Conservation (phyloP, 2,113 vertebrate species). For the Caretta caretta region DNA sequence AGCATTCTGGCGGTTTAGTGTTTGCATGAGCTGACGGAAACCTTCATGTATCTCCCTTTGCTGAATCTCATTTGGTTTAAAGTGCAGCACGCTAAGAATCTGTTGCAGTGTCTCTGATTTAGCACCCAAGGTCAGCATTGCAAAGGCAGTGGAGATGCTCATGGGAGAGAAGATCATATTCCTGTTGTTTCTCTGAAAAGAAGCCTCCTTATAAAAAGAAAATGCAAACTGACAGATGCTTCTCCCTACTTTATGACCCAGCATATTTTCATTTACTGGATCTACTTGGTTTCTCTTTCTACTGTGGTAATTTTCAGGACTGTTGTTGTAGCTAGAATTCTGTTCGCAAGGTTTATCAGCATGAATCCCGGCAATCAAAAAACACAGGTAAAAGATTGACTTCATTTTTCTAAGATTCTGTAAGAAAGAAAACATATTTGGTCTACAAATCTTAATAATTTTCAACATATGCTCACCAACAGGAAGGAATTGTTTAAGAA, state of each 20-base stretch:
- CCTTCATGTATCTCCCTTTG: constrained; percentile 72
- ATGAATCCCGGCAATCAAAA: constrained; percentile 59
- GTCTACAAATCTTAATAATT: background rate
- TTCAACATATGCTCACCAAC: background rate
- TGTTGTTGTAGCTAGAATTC: background rate
- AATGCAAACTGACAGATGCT: constrained; percentile 78
- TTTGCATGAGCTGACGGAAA: constrained; percentile 76
- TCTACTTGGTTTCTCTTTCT: background rate
- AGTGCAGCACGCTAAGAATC: constrained; percentile 79
- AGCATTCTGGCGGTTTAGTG: constrained; percentile 56
- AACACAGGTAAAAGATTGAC: constrained; percentile 64
- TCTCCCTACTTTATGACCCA: background rate
- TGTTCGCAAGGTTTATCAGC: background rate
- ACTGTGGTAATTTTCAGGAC: constrained; percentile 13
- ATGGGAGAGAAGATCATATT: constrained; percentile 86
- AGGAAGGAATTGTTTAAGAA: background rate
- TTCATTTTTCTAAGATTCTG: constrained; percentile 74
- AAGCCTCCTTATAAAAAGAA: constrained; percentile 77
- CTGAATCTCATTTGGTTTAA: constrained; percentile 43
- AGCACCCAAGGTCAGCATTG: constrained; percentile 83
- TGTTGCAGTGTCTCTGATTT: constrained; percentile 79
- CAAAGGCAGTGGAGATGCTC: constrained; percentile 81
- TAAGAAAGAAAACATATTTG: background rate
- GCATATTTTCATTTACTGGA: background rate
- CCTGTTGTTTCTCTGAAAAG: constrained; percentile 36